Evolutionary conservation across 2,113 vertebrate species (phyloP).

Genomic region (Erythrocercus mccallii): DNA sequence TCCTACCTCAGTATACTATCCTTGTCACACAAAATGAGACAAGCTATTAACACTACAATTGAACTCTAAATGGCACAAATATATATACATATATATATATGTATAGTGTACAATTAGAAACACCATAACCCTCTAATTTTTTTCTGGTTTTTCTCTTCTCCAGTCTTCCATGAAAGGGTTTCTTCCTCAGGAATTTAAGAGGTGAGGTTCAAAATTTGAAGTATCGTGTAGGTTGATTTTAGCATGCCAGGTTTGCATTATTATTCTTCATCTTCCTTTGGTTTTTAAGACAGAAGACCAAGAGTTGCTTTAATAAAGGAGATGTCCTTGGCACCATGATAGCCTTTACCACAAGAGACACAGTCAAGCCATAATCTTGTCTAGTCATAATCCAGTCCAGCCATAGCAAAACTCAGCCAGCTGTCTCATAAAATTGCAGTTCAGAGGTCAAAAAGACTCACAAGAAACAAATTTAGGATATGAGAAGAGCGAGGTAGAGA

Average conservation of each 20-base stretch:
- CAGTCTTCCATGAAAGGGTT: background rate
- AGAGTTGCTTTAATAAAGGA: background rate
- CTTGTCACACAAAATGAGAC: background rate
- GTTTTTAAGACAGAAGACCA: background rate
- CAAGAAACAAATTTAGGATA: background rate
- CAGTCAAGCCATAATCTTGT: background rate
- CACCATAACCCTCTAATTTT: background rate
- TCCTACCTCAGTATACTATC: background rate
- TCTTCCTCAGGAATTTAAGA: background rate
- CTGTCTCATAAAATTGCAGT: background rate
- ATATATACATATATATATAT: too few relatives aligned
- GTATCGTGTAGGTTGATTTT: background rate
- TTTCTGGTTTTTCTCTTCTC: background rate
- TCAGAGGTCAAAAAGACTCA: background rate
- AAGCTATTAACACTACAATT: background rate
- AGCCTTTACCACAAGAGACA: background rate
- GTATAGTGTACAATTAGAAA: background rate
- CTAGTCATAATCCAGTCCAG: background rate
- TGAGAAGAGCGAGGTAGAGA: background rate
- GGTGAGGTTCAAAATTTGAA: background rate
- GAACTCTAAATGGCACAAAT: background rate
- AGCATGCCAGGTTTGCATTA: background rate
- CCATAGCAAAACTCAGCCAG: background rate
- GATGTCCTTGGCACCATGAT: background rate
- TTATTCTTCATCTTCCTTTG: background rate